Evolutionary conservation across 2,797 vertebrate genomes (phyloP).

Genomic region (Myotis myotis): DNA sequence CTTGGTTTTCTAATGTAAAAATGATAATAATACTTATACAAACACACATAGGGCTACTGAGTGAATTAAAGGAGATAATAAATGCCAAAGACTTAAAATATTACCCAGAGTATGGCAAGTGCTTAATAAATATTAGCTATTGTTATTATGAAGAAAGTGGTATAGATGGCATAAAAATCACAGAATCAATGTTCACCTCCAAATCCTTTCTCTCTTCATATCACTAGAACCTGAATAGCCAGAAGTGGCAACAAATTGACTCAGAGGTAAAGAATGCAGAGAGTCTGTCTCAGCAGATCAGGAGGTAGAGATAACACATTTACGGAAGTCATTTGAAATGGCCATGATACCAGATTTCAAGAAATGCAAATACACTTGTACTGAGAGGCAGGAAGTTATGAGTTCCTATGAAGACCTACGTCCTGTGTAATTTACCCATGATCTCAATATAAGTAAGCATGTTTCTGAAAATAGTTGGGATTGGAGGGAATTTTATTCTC

Average conservation of each 20-base stretch:
- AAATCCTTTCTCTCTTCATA: not conserved
- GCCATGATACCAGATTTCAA: not conserved
- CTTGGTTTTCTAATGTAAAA: not conserved
- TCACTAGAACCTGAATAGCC: not conserved
- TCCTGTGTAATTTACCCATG: not conserved
- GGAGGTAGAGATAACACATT: not conserved
- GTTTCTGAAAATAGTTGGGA: not conserved
- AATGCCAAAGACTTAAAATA: not conserved
- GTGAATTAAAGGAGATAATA: not conserved
- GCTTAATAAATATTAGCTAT: not conserved
- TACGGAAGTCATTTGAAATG: not conserved
- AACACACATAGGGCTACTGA: not conserved
- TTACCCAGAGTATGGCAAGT: not conserved
- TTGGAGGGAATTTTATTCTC: not conserved
- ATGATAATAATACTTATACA: not conserved
- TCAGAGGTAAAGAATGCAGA: not conserved
- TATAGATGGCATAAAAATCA: not conserved
- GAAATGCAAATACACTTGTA: not conserved
- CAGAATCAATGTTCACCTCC: not conserved
- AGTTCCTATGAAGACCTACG: not conserved
- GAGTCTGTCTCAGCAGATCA: not conserved
- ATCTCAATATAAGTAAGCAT: not conserved
- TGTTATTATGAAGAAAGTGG: not conserved
- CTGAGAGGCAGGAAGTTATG: not conserved
- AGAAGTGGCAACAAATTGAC: not conserved